A percentile compares a stretch with the other conserved stretches of the same genome.
These are phyloP conservation scores for Crocodylus rhombifer DNA, from an alignment of 2,797 vertebrate genomes.

Conservation along the genomic window DNA sequence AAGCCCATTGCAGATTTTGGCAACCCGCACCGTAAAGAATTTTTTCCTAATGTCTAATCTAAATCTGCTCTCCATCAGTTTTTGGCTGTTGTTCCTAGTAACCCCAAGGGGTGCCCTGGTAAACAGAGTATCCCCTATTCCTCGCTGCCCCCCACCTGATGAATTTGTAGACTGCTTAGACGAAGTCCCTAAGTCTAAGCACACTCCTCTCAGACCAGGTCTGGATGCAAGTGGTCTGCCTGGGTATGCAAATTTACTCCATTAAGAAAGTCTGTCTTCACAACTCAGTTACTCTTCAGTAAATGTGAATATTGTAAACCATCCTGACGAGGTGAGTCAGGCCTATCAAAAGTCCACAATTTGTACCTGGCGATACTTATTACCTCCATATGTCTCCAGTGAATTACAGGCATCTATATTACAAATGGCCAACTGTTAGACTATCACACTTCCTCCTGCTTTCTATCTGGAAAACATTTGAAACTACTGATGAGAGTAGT, in stretches of 20 bases:
- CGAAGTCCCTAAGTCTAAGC: neutral
- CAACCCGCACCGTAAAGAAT: no score
- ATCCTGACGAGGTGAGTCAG: neutral
- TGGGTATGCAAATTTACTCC: neutral
- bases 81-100: no score
- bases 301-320: neutral
- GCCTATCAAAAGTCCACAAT: neutral
- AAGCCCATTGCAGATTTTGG: no score
- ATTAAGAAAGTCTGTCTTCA: neutral
- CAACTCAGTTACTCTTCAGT: neutral
- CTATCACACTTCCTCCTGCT: neutral
- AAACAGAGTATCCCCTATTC: no score
- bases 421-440: neutral
- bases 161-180: no score
- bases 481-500: neutral
- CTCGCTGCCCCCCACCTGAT: no score
- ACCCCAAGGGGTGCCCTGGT: no score
- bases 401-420: neutral
- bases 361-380: neutral
- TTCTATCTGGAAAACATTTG: neutral
- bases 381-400: neutral
- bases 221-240: neutral
- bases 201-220: neutral
- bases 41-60: no score
- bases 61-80: no score